Conservation (phyloP, 2,797 vertebrate genomes). For the Pangasius mekongensis region DNA sequence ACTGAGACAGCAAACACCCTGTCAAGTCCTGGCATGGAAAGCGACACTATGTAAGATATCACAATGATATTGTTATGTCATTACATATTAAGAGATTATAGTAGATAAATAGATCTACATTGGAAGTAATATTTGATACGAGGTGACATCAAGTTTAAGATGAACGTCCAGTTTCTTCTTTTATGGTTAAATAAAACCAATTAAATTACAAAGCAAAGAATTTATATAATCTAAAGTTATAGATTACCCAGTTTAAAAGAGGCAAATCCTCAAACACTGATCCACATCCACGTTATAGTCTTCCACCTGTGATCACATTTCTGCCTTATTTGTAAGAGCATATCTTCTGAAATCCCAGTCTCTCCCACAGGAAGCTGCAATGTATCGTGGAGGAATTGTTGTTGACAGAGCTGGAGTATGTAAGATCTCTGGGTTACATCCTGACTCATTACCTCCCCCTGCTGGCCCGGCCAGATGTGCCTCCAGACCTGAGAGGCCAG, state of each 20-base stretch:
- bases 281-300: too few species aligned
- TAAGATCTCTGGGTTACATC: constrained; percentile 79
- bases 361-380: constrained; percentile 73
- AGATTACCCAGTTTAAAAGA: constrained; percentile 43
- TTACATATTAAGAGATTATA: neutral
- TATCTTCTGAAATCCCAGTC: neutral
- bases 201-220: neutral
- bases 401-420: constrained; percentile 80
- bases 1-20: neutral
- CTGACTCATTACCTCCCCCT: constrained; percentile 80
- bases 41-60: constrained; percentile 44
- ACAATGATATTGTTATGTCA: neutral
- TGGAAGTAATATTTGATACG: neutral
- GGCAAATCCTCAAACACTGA: neutral
- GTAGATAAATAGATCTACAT: neutral
- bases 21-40: constrained; percentile 14
- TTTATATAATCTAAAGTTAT: neutral
- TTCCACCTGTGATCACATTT: neutral
- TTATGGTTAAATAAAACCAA: neutral
- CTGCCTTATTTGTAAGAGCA: neutral
- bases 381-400: constrained; percentile 81
- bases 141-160: neutral
- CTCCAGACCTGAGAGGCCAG: constrained; percentile 81
- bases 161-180: neutral
- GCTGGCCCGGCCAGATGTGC: constrained; percentile 76